These are phyloP conservation scores for Gerris lacustris DNA, from an alignment of 2,888 invertebrate genomes.

Conservation along the genomic window DNA sequence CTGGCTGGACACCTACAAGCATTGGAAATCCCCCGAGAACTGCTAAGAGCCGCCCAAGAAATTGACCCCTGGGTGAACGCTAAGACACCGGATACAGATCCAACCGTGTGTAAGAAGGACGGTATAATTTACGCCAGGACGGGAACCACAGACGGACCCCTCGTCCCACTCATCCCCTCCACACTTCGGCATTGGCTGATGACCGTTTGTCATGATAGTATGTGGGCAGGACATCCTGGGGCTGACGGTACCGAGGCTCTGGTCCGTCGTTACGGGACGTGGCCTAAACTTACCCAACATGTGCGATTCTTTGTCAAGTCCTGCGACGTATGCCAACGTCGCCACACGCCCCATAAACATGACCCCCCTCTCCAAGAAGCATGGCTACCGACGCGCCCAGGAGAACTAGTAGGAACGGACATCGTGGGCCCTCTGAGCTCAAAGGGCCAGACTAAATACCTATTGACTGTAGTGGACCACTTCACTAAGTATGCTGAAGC, in stretches of 20 bases:
- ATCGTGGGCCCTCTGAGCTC: slow-evolving; percentile 34
- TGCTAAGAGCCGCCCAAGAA: not conserved
- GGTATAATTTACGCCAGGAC: too few species aligned
- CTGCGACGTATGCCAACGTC: slow-evolving; percentile 33
- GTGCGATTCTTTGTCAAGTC: slow-evolving; percentile 32
- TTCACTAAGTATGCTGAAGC: slow-evolving; percentile 31
- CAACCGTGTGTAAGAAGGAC: not conserved
- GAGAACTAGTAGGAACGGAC: slow-evolving; percentile 32
- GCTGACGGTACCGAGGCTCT: slow-evolving; percentile 29
- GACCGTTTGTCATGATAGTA: slow-evolving; percentile 26
- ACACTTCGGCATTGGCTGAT: not conserved
- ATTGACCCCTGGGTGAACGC: not conserved
- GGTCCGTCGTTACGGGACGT: slow-evolving; percentile 30
- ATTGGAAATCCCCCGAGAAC: not conserved
- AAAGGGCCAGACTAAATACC: slow-evolving; percentile 32
- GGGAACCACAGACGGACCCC: not conserved
- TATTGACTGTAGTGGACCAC: slow-evolving; percentile 32
- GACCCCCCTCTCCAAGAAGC: slow-evolving; percentile 33
- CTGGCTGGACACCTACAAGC: not conserved
- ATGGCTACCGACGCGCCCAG: slow-evolving; percentile 29
- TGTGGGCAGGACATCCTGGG: slow-evolving; percentile 30
- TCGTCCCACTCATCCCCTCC: not conserved
- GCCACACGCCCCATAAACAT: slow-evolving; percentile 29
- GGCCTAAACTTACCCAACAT: slow-evolving; percentile 34
- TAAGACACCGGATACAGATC: too few species aligned